These are phyloP conservation scores for Artibeus jamaicensis DNA, from an alignment of 2,797 vertebrate genomes.

Conservation along the genomic window DNA sequence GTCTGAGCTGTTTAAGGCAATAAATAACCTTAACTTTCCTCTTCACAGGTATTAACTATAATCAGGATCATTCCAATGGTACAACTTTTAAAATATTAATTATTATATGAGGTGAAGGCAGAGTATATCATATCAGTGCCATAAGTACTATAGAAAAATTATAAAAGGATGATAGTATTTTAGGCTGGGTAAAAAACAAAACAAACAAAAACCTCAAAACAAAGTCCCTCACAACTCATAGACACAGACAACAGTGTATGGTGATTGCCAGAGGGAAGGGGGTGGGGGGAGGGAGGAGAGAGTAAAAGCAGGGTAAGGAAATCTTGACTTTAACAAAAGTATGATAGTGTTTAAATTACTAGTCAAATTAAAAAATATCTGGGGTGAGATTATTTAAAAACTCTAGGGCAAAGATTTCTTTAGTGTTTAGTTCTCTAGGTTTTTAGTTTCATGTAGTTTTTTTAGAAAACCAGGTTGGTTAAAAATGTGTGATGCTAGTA, in stretches of 20 bases:
- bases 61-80: not conserved
- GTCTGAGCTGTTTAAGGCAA: not conserved
- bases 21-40: not conserved
- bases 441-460: not conserved
- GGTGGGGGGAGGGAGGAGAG: not conserved
- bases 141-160: not conserved
- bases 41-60: not conserved
- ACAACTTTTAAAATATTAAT: not conserved
- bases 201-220: not conserved
- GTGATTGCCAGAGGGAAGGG: not conserved
- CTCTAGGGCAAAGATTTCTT: not conserved
- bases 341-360: not conserved
- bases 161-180: not conserved
- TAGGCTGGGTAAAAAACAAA: not conserved
- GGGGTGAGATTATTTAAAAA: not conserved
- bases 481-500: not conserved
- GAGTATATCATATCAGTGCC: not conserved
- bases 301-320: not conserved
- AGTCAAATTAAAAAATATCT: constrained; percentile 22
- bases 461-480: not conserved
- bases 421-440: not conserved
- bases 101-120: not conserved
- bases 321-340: not conserved
- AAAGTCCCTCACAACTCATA: not conserved
- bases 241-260: not conserved